These are phyloP conservation scores for Leptocoma aspasia DNA, from an alignment of 2,113 vertebrate genomes.

Conservation along the genomic window DNA sequence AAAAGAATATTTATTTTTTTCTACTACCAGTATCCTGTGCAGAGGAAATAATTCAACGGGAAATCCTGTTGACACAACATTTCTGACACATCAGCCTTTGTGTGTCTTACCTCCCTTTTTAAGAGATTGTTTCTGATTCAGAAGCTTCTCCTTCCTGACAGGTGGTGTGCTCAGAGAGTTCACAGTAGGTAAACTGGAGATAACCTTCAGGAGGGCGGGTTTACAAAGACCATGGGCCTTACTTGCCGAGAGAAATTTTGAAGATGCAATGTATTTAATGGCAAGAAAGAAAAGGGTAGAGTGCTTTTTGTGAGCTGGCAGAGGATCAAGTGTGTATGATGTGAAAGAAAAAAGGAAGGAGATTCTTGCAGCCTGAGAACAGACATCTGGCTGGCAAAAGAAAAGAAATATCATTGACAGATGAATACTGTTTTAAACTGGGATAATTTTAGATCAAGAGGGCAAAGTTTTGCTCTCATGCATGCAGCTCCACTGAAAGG, in stretches of 20 bases:
- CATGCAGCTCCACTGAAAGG: not conserved
- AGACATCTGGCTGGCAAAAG: constrained; percentile 60
- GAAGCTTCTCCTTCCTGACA: constrained; percentile 60
- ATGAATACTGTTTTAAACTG: constrained; percentile 20
- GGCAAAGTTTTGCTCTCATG: constrained; percentile 33
- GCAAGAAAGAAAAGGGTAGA: constrained; percentile 22
- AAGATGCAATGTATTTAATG: not conserved
- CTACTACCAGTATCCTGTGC: not conserved
- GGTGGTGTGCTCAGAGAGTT: constrained; percentile 28
- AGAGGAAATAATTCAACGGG: constrained; percentile 38
- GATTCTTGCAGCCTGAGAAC: constrained; percentile 44
- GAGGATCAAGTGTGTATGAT: constrained; percentile 44
- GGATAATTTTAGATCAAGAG: constrained; percentile 58
- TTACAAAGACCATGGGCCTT: constrained; percentile 4
- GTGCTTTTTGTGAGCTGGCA: constrained; percentile 25
- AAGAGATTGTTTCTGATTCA: constrained; percentile 39
- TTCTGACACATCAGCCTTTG: constrained; percentile 38
- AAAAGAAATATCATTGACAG: constrained; percentile 30
- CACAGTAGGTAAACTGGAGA: constrained; percentile 5
- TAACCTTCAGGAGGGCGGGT: constrained; percentile 9
- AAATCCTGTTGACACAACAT: constrained; percentile 59
- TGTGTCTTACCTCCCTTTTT: constrained; percentile 32
- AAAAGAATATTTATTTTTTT: constrained; percentile 44
- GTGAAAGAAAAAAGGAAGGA: constrained; percentile 50
- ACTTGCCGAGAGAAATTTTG: constrained; percentile 26